These are phyloP conservation scores for Lucilia cuprina DNA, from an alignment of 1,140 invertebrate species.

Conservation along the genomic window DNA sequence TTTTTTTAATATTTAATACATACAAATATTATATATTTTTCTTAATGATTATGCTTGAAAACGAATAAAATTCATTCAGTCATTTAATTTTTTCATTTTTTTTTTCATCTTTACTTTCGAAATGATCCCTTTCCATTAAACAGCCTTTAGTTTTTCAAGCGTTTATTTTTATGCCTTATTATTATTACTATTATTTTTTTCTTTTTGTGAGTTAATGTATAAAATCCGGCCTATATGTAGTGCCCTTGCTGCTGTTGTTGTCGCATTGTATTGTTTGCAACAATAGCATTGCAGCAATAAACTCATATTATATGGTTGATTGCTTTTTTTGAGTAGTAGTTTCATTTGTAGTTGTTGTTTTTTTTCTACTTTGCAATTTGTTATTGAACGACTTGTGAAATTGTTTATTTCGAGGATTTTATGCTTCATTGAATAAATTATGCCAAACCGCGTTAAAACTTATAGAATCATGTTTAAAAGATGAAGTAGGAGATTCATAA, in stretches of 20 bases:
- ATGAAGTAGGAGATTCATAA: too few species aligned
- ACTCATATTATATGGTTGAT: neutral
- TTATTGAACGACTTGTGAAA: neutral
- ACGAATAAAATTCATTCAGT: neutral
- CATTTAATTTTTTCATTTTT: neutral
- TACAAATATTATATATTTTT: too few species aligned
- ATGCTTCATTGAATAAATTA: neutral
- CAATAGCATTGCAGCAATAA: neutral
- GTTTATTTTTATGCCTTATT: neutral
- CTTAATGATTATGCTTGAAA: too few species aligned
- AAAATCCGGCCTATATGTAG: neutral
- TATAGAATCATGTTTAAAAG: neutral
- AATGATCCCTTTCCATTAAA: too few species aligned
- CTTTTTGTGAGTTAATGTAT: neutral
- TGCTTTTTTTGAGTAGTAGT: neutral
- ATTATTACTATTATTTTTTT: neutral
- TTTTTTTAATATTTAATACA: too few species aligned
- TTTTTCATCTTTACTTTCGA: neutral
- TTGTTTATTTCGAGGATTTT: neutral
- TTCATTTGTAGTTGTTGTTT: neutral
- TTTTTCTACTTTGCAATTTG: neutral
- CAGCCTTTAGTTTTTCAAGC: neutral
- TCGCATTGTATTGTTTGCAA: constrained; percentile 1
- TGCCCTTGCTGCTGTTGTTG: neutral
- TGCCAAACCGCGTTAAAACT: neutral